Percentiles rank a stretch among this genome's conserved stretches.
Conservation (phyloP, 2,797 vertebrate species). For the Acomys russatus region DNA sequence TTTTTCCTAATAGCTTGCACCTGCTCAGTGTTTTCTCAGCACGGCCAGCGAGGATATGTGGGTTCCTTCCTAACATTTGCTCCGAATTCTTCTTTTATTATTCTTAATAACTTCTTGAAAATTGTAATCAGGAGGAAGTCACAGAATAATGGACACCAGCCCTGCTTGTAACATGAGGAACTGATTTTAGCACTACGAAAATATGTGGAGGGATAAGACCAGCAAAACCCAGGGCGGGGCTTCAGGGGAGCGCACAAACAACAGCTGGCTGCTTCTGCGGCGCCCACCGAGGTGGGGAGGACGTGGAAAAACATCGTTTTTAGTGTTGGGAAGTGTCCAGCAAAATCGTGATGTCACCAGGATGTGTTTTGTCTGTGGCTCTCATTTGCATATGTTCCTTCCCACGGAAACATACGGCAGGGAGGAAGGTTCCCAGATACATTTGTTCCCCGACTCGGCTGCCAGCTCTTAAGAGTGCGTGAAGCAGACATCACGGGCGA, state of each 20-base stretch:
- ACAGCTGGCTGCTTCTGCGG: conserved; percentile 87
- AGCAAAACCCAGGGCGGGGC: conserved; percentile 72
- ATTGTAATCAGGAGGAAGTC: conserved; percentile 89
- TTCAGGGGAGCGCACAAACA: conserved; percentile 85
- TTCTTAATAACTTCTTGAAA: conserved; percentile 91
- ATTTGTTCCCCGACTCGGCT: conserved; percentile 70
- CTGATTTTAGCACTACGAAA: conserved; percentile 86
- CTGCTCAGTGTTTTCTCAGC: conserved; percentile 72
- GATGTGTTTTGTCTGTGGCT: conserved; percentile 84
- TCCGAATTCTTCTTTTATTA: conserved; percentile 88
- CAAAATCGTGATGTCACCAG: conserved; percentile 84
- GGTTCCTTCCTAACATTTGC: conserved; percentile 82
- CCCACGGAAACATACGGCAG: conserved; percentile 77
- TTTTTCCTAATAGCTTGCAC: conserved; percentile 55
- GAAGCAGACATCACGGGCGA: conserved; percentile 83
- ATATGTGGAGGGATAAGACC: conserved; percentile 85
- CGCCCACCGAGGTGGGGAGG: conserved; percentile 69
- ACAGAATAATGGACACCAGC: conserved; percentile 89
- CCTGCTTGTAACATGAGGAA: conserved; percentile 86
- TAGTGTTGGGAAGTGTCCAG: conserved; percentile 84
- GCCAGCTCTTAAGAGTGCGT: conserved; percentile 80
- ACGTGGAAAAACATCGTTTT: conserved; percentile 75
- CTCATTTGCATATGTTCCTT: conserved; percentile 85
- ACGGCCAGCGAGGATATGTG: conserved; percentile 79
- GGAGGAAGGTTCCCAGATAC: conserved; percentile 75